Percentiles rank a stretch among this genome's conserved stretches.
Evolutionary conservation across 1,140 invertebrate species (phyloP).

Genomic region (Nilaparvata lugens): DNA sequence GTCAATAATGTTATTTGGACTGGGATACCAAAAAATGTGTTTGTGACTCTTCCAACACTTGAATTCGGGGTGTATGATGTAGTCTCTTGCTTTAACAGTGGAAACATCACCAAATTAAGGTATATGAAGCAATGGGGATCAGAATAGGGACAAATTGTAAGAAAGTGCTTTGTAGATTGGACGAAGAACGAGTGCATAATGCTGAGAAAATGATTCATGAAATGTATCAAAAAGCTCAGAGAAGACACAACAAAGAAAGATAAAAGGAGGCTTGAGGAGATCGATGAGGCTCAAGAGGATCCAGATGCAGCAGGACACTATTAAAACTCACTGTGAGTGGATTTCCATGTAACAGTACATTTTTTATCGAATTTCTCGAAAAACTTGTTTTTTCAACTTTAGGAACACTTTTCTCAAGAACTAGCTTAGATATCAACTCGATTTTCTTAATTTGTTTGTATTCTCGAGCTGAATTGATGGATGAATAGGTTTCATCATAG

Average conservation of each 20-base stretch:
- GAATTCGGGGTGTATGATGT: slow-evolving; percentile 5
- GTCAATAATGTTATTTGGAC: slow-evolving; percentile 17
- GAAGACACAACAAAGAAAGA: background rate
- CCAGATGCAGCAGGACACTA: background rate
- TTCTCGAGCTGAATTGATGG: background rate
- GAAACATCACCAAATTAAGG: background rate
- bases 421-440: background rate
- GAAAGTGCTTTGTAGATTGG: background rate
- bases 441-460: background rate
- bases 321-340: background rate
- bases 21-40: slow-evolving; percentile 10
- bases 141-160: background rate
- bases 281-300: background rate
- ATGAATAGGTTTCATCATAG: background rate
- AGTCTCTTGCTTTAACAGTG: background rate
- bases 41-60: slow-evolving; percentile 5
- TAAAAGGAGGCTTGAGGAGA: background rate
- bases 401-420: background rate
- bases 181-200: background rate
- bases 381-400: background rate
- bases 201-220: background rate
- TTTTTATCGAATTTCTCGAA: background rate
- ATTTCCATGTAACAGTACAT: background rate
- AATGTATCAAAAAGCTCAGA: too few relatives aligned
- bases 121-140: background rate